Evolutionary conservation across 2,113 vertebrate genomes (phyloP).

Genomic region (Melanocharis versteri): DNA sequence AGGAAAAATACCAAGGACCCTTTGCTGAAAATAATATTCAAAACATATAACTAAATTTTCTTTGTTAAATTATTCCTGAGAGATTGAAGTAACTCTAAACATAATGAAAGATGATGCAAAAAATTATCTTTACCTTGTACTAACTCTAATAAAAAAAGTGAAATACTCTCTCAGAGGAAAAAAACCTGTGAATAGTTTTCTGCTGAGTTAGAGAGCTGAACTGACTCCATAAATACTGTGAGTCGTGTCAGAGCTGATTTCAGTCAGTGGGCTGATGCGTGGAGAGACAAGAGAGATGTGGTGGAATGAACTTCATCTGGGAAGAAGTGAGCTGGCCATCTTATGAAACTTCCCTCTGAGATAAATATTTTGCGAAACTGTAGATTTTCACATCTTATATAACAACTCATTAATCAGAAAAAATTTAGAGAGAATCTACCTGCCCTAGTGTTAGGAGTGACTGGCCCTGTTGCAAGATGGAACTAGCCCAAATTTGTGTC

Average conservation of each 20-base stretch:
- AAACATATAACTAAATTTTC: neutral
- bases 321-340: neutral
- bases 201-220: neutral
- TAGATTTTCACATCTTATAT: neutral
- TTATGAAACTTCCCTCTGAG: neutral
- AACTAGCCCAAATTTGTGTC: neutral
- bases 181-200: neutral
- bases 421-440: neutral
- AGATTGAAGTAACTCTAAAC: neutral
- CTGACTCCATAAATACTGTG: neutral
- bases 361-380: neutral
- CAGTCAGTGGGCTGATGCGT: neutral
- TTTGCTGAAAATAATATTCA: neutral
- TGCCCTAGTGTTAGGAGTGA: neutral
- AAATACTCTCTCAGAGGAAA: neutral
- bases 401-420: neutral
- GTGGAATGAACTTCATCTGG: neutral
- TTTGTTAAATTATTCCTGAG: neutral
- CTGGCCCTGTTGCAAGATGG: neutral
- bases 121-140: neutral
- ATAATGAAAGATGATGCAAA: neutral
- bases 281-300: neutral
- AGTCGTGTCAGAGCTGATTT: neutral
- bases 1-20: neutral
- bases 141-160: neutral